Evolutionary conservation across 2,113 vertebrate species (phyloP).

Genomic region (Carassius auratus): DNA sequence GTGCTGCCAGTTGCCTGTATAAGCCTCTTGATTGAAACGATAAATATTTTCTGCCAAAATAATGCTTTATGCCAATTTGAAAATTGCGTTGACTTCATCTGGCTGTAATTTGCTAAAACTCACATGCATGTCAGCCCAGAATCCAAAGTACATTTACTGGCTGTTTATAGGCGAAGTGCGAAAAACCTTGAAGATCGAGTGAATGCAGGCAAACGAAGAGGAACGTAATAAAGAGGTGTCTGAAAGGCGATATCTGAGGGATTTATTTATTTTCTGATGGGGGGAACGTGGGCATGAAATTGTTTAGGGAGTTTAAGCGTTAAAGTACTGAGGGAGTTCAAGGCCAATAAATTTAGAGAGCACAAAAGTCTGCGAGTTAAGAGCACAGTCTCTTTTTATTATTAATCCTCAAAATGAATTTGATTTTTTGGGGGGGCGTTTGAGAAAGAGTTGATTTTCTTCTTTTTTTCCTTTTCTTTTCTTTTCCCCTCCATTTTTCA

Average conservation of each 20-base stretch:
- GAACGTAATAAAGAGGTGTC: conserved; percentile 72
- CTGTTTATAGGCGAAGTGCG: conserved; percentile 44
- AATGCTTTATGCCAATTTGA: background rate
- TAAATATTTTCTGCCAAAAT: background rate
- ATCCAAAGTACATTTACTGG: conserved; percentile 24
- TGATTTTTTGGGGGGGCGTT: conserved; percentile 47
- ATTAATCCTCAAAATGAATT: conserved; percentile 77
- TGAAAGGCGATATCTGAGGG: conserved; percentile 74
- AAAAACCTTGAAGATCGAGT: conserved; percentile 57
- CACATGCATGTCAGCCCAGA: background rate
- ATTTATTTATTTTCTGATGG: conserved; percentile 76
- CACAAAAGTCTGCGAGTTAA: conserved; percentile 66
- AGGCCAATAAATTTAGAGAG: conserved; percentile 68
- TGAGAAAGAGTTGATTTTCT: conserved; percentile 61
- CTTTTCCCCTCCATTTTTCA: conserved; percentile 75
- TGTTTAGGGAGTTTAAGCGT: conserved; percentile 59
- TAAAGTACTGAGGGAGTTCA: conserved; percentile 64
- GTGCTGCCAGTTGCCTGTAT: background rate
- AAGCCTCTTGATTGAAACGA: background rate
- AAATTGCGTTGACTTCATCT: background rate
- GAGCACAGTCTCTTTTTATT: conserved; percentile 66
- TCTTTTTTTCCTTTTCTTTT: conserved; percentile 64
- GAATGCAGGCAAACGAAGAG: conserved; percentile 47
- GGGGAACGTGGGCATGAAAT: conserved; percentile 56
- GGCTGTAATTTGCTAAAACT: background rate